Evolutionary conservation across 2,113 vertebrate species (phyloP).

Genomic region (Phalacrocorax pelagicus): DNA sequence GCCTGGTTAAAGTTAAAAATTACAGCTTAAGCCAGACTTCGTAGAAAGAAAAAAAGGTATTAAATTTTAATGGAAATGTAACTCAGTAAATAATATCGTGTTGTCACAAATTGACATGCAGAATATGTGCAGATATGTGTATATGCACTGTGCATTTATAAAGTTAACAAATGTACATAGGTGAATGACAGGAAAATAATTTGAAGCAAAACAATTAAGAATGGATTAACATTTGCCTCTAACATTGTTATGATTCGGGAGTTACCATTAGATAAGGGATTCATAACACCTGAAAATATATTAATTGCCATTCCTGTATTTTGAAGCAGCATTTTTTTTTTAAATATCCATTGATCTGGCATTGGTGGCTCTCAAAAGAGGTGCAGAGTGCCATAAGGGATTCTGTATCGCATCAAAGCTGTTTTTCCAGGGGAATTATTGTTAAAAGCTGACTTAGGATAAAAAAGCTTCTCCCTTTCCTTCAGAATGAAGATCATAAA

Average conservation of each 20-base stretch:
- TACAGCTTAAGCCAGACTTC: neutral
- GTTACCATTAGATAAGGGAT: neutral
- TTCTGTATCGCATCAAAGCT: neutral
- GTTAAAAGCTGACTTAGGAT: neutral
- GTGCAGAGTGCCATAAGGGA: neutral
- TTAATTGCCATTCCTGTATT: neutral
- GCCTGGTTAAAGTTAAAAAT: neutral
- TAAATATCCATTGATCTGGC: neutral
- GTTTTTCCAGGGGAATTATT: slow-evolving; percentile 2
- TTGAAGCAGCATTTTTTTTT: neutral
- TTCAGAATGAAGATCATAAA: neutral
- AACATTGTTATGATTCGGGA: neutral
- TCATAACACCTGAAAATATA: neutral
- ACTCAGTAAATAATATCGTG: neutral
- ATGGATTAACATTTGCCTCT: neutral
- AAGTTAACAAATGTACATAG: neutral
- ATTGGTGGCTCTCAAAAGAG: neutral
- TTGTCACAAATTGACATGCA: neutral
- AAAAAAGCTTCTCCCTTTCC: neutral
- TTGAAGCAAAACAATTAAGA: neutral
- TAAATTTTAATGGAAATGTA: neutral
- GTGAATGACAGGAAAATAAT: neutral
- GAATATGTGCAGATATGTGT: neutral
- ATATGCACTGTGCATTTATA: neutral
- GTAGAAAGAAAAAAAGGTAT: neutral